phyloP scores from a whole-genome alignment of 2,113 vertebrate genomes.

The Microtus pennsylvanicus region DNA sequence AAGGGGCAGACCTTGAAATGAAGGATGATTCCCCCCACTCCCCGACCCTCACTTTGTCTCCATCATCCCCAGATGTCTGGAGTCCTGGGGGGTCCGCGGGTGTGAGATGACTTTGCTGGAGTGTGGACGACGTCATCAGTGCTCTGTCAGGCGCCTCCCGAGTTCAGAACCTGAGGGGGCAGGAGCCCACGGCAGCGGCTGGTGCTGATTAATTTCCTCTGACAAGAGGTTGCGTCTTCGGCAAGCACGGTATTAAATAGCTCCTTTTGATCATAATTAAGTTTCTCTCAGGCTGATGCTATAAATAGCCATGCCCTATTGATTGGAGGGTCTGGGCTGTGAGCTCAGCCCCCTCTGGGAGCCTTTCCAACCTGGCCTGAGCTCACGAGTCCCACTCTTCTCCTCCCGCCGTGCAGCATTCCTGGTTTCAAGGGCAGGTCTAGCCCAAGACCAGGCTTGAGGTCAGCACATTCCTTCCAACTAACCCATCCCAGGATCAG shows the following conservation, averaged over 20 bases:
- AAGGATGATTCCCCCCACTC: neutral
- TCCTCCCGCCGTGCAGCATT: conserved; percentile 48
- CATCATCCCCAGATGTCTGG: neutral
- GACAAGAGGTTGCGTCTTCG: conserved; percentile 82
- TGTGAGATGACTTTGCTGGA: neutral
- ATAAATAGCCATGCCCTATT: conserved; percentile 86
- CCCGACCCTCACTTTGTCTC: neutral
- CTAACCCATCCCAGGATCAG: neutral
- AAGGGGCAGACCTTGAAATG: neutral
- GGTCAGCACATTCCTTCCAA: neutral
- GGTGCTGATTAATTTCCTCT: conserved; percentile 84
- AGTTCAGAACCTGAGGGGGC: conserved; percentile 64
- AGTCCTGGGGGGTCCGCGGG: neutral
- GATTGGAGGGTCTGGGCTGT: conserved; percentile 85
- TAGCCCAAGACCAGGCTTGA: neutral
- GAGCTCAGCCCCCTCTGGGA: conserved; percentile 78
- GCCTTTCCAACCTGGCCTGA: conserved; percentile 67
- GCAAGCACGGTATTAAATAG: conserved; percentile 84
- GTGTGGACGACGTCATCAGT: neutral
- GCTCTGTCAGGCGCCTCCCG: conserved; percentile 56
- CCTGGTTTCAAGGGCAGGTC: conserved; percentile 72
- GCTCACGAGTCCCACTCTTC: conserved; percentile 73
- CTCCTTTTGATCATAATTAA: conserved; percentile 86
- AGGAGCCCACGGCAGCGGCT: conserved; percentile 72
- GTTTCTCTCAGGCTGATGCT: conserved; percentile 83